Conservation (phyloP, 2,113 vertebrate genomes). For the Lycocorax pyrrhopterus region DNA sequence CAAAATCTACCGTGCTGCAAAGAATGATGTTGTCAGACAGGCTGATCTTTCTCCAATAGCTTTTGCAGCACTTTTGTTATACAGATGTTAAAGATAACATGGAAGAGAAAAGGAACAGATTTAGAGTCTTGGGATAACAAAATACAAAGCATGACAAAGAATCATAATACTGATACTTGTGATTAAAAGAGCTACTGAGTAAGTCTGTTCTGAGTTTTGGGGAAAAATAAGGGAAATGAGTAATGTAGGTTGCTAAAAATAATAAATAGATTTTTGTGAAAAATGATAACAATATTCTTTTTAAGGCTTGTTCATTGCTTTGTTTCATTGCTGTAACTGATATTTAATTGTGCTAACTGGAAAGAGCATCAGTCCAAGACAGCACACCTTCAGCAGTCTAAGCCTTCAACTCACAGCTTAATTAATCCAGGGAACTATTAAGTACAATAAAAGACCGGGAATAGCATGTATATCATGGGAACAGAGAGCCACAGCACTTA, state of each 20-base stretch:
- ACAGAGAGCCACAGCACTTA: background rate
- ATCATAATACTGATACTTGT: background rate
- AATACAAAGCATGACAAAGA: slow-evolving; percentile 16
- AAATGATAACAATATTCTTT: background rate
- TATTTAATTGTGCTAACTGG: background rate
- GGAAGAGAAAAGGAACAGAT: slow-evolving; percentile 24
- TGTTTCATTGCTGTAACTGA: background rate
- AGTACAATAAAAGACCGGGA: background rate
- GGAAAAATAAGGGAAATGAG: background rate
- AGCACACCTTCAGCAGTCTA: background rate
- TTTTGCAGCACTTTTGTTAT: slow-evolving; percentile 43
- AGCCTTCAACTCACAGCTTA: background rate
- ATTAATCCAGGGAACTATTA: background rate
- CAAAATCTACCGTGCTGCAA: background rate
- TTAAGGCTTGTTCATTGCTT: background rate
- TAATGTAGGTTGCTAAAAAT: background rate
- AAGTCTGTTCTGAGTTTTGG: background rate
- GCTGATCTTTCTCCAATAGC: slow-evolving; percentile 39
- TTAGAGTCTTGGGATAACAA: slow-evolving; percentile 16
- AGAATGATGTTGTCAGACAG: slow-evolving; percentile 50
- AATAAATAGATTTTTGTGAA: background rate
- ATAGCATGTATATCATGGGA: background rate
- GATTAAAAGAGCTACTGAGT: background rate
- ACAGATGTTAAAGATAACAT: slow-evolving; percentile 47
- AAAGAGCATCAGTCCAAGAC: background rate